Percentiles rank a stretch among this genome's conserved stretches.
Evolutionary conservation across 2,888 invertebrate species (phyloP).

Genomic region (Blastobasis adustella): DNA sequence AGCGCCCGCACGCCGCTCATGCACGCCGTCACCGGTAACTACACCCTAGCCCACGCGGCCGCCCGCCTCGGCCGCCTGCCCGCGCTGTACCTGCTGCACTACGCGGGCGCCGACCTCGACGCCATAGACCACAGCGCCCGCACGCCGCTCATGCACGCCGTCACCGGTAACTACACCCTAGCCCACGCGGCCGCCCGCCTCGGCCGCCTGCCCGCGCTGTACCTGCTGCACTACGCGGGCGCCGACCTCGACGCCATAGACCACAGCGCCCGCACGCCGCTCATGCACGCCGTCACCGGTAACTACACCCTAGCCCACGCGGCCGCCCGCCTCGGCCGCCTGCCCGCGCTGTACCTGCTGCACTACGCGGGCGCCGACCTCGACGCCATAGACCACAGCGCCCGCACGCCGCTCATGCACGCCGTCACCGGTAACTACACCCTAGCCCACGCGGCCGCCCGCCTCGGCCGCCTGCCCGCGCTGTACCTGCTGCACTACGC

Average conservation of each 20-base stretch:
- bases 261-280: constrained; percentile 82
- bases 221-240: constrained; percentile 79
- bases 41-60: constrained; percentile 87
- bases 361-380: constrained; percentile 80
- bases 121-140: constrained; percentile 81
- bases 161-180: constrained; percentile 54
- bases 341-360: constrained; percentile 78
- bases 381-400: constrained; percentile 82
- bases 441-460: constrained; percentile 85
- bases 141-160: constrained; percentile 87
- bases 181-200: constrained; percentile 82
- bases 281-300: constrained; percentile 81
- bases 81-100: constrained; percentile 78
- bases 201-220: constrained; percentile 78
- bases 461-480: constrained; percentile 75
- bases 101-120: constrained; percentile 82
- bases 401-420: constrained; percentile 86
- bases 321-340: constrained; percentile 78
- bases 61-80: constrained; percentile 75
- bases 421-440: constrained; percentile 74
- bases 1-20: constrained; percentile 86
- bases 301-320: constrained; percentile 82
- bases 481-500: constrained; percentile 80
- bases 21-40: constrained; percentile 75
- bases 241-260: constrained; percentile 84